Evolutionary conservation across 23 tunicate species (phyloP).

Genomic region (Trididemnum nubilum): DNA sequence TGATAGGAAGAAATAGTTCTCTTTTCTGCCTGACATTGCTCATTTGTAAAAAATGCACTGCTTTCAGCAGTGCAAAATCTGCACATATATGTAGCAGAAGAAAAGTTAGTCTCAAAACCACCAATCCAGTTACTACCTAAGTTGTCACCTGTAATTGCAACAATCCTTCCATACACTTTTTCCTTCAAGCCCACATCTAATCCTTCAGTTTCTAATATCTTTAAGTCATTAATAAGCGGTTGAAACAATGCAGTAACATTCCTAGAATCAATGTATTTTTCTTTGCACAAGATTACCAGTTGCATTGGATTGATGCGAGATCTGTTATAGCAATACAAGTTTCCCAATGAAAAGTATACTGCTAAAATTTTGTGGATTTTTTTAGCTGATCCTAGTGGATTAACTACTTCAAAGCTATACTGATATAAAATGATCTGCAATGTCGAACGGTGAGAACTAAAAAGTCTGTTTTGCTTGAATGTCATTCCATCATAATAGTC

Average conservation of each 20-base stretch:
- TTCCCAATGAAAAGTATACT: slow-evolving; percentile 32
- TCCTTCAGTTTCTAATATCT: slow-evolving; percentile 45
- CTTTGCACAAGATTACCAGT: slow-evolving; percentile 49
- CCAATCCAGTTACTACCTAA: slow-evolving; percentile 50
- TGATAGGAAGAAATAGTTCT: not conserved
- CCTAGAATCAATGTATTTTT: not conserved
- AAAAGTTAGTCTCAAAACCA: slow-evolving; percentile 53
- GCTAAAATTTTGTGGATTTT: slow-evolving; percentile 37
- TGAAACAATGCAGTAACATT: slow-evolving; percentile 3
- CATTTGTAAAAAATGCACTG: not conserved
- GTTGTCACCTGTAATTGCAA: slow-evolving; percentile 41
- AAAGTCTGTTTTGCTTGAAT: not conserved
- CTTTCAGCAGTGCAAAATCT: slow-evolving; percentile 22
- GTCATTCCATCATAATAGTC: not conserved
- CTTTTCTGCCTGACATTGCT: too few relatives aligned
- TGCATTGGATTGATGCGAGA: slow-evolving; percentile 32
- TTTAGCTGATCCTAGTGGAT: slow-evolving; percentile 35
- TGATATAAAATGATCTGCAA: not conserved
- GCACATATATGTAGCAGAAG: slow-evolving; percentile 24
- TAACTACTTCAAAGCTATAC: slow-evolving; percentile 30
- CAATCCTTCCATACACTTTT: slow-evolving; percentile 2
- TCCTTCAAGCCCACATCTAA: slow-evolving; percentile 41
- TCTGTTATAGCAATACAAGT: slow-evolving; percentile 24
- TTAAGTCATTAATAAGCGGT: slow-evolving; percentile 38
- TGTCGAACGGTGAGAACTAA: not conserved